phyloP scores from a whole-genome alignment of 1,140 invertebrate genomes.

The Zaprionus nigranus region DNA sequence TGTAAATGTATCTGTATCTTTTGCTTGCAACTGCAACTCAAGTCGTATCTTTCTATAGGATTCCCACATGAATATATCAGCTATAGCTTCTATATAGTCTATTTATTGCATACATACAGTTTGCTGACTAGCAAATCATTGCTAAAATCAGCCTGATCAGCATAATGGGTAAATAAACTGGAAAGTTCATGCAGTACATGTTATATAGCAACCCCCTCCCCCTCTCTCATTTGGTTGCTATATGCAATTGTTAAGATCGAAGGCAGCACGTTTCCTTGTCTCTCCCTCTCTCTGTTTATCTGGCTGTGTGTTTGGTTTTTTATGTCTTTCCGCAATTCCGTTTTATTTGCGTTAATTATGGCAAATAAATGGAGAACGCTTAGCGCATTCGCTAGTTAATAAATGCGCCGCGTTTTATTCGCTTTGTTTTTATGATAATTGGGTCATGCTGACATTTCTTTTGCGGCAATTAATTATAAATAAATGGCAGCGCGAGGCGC shows the following conservation, averaged over 20 bases:
- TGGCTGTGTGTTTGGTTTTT: neutral
- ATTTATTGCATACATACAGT: neutral
- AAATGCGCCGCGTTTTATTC: slow-evolving; percentile 25
- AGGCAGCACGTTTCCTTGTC: no score
- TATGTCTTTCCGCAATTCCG: slow-evolving; percentile 6
- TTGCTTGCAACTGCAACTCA: neutral
- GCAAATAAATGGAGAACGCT: slow-evolving; percentile 10
- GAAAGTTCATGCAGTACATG: neutral
- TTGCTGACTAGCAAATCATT: neutral
- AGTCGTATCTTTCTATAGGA: neutral
- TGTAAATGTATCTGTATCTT: neutral
- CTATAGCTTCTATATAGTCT: neutral
- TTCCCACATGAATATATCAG: no score
- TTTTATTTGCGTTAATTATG: slow-evolving; percentile 8
- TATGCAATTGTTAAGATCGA: neutral
- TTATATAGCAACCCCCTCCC: neutral
- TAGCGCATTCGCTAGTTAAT: slow-evolving; percentile 25
- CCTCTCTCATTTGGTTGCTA: neutral
- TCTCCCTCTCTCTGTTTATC: neutral
- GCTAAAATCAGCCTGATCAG: neutral
- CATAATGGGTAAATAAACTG: neutral
- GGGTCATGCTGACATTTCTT: slow-evolving; percentile 60
- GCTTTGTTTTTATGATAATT: slow-evolving; percentile 49
- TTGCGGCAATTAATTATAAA: slow-evolving; percentile 50
- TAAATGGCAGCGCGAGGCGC: slow-evolving; percentile 39